Evolutionary conservation across 2,888 invertebrate genomes (phyloP).

Genomic region (Brachypalpus laphriformis): DNA sequence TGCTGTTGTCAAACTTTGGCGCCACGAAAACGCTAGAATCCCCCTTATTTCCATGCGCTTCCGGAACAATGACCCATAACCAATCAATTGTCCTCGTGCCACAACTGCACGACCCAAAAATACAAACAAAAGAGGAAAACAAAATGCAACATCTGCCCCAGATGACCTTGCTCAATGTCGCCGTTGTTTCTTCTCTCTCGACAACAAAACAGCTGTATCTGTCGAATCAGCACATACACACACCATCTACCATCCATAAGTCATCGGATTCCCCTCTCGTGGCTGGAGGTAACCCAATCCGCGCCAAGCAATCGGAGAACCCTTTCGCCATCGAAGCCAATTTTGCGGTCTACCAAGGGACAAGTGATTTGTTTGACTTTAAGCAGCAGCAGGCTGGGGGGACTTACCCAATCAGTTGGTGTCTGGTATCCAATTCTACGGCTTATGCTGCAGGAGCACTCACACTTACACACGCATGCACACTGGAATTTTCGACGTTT

Average conservation of each 20-base stretch:
- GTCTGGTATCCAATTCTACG: conserved; percentile 26
- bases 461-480: neutral
- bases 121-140: neutral
- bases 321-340: conserved; percentile 1
- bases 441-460: conserved; percentile 1
- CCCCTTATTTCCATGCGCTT: neutral
- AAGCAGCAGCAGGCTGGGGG: too few species aligned
- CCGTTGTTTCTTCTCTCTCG: neutral
- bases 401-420: conserved; percentile 34
- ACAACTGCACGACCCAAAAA: neutral
- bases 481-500: neutral
- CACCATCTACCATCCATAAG: neutral
- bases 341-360: conserved; percentile 9
- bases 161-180: conserved; percentile 37
- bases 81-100: neutral
- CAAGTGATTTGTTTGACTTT: neutral
- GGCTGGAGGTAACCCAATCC: conserved; percentile 21
- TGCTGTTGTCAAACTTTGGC: too few species aligned
- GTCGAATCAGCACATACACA: neutral
- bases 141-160: neutral
- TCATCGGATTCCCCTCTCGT: neutral
- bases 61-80: neutral
- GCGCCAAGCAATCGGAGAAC: neutral
- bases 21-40: neutral
- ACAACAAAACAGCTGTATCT: neutral